These are phyloP conservation scores for Anguilla anguilla DNA, from an alignment of 2,797 vertebrate genomes.

Conservation along the genomic window DNA sequence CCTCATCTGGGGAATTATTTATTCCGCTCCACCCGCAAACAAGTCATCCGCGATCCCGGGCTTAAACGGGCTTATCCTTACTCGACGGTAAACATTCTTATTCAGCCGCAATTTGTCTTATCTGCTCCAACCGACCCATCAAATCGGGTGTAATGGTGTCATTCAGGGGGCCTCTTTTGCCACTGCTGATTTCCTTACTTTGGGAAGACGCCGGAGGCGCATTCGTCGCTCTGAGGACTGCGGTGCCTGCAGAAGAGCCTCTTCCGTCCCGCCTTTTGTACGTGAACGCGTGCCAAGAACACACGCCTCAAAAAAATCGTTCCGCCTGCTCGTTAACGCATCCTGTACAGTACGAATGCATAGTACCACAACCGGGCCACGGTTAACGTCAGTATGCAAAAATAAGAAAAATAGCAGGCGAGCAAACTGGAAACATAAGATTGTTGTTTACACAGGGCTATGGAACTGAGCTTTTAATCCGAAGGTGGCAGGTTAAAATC, in stretches of 20 bases:
- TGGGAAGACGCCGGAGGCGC: neutral
- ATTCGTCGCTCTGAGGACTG: neutral
- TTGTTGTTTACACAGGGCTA: neutral
- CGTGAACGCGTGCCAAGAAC: neutral
- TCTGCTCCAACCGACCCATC: neutral
- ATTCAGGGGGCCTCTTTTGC: neutral
- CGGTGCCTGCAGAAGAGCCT: neutral
- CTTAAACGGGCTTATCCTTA: slow-evolving; percentile 3
- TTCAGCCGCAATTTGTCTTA: slow-evolving; percentile 4
- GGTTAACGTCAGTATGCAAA: neutral
- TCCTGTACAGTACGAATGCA: neutral
- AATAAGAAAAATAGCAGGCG: neutral
- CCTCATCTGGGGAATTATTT: slow-evolving; percentile 15
- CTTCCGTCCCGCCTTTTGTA: neutral
- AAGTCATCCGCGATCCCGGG: slow-evolving; percentile 27
- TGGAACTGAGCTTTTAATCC: neutral
- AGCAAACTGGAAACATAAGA: neutral
- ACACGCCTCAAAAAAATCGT: neutral
- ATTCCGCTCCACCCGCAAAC: slow-evolving; percentile 26
- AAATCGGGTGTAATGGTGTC: slow-evolving; percentile 21
- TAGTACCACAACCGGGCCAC: neutral
- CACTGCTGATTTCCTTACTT: neutral
- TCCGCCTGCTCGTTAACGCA: neutral
- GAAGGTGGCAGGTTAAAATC: neutral
- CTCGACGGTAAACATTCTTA: slow-evolving; percentile 6